Percentiles rank a stretch among this genome's conserved stretches.
These are phyloP conservation scores for Contarinia nasturtii DNA, from an alignment of 1,140 invertebrate genomes.

Conservation along the genomic window DNA sequence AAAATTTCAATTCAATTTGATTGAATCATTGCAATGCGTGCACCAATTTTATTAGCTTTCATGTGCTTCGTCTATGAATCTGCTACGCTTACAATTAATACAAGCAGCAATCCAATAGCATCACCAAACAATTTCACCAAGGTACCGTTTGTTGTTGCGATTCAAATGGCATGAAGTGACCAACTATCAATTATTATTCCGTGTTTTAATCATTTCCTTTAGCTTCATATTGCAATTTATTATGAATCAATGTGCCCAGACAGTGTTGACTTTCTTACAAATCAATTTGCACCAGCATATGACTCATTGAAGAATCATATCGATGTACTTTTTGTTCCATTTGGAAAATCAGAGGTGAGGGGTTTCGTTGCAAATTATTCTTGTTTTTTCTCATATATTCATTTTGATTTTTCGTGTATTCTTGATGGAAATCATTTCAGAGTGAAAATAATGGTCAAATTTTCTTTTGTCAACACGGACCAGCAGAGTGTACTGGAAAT, in stretches of 20 bases:
- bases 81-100: neutral
- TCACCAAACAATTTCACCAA: neutral
- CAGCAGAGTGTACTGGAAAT: slow-evolving; percentile 41
- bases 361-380: slow-evolving; percentile 3
- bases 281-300: slow-evolving; percentile 30
- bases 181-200: neutral
- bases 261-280: slow-evolving; percentile 43
- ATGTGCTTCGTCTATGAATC: neutral
- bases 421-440: slow-evolving; percentile 4
- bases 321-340: slow-evolving; percentile 40
- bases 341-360: slow-evolving; percentile 51
- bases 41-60: too few relatives aligned
- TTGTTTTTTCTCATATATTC: neutral
- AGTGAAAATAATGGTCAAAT: slow-evolving; percentile 23
- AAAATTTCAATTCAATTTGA: neutral
- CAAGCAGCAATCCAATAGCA: neutral
- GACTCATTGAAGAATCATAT: slow-evolving; percentile 26
- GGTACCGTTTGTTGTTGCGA: too few relatives aligned
- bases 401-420: neutral
- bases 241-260: slow-evolving; percentile 69
- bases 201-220: neutral
- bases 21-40: neutral
- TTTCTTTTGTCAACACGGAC: slow-evolving; percentile 48
- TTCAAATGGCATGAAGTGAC: neutral
- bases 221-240: slow-evolving; percentile 31